Conservation (phyloP, 2,888 invertebrate genomes). For the Mesorhabditis spiculigera region DNA sequence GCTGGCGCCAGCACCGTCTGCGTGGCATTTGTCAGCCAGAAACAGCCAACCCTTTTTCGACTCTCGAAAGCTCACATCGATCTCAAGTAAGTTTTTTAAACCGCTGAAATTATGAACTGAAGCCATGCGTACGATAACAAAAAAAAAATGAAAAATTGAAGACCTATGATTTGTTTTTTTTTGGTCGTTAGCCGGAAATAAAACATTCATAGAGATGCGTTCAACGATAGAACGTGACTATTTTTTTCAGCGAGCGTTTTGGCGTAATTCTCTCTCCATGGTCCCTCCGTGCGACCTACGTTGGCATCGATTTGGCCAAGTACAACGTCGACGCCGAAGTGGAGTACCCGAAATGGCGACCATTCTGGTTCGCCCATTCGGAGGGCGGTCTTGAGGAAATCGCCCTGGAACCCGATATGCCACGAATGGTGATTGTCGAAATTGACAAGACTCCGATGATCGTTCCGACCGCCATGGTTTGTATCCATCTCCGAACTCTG, state of each 20-base stretch:
- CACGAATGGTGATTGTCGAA: neutral
- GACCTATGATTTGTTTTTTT: too few relatives aligned
- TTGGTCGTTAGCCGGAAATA: too few relatives aligned
- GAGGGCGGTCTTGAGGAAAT: neutral
- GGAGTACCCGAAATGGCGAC: neutral
- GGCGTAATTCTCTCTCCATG: conserved; percentile 1
- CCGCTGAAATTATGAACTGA: neutral
- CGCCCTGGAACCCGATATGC: neutral
- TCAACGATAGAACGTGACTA: too few relatives aligned
- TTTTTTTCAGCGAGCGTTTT: neutral
- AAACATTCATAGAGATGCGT: too few relatives aligned
- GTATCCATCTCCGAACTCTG: neutral
- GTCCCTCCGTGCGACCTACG: neutral
- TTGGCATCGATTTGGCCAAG: neutral
- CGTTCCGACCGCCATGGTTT: neutral
- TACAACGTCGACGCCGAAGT: neutral
- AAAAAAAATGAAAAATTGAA: too few relatives aligned
- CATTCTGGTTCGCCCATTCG: neutral
- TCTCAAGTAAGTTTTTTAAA: neutral
- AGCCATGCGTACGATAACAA: neutral
- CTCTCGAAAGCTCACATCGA: neutral
- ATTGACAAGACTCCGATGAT: neutral
- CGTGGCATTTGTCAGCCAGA: neutral
- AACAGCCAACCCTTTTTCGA: conserved; percentile 4
- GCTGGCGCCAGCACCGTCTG: conserved; percentile 6